Evolutionary conservation across 2,888 invertebrate genomes (phyloP), one percentile per base, ranked within the genome.

Genomic region (Theretra japonica): DNA sequence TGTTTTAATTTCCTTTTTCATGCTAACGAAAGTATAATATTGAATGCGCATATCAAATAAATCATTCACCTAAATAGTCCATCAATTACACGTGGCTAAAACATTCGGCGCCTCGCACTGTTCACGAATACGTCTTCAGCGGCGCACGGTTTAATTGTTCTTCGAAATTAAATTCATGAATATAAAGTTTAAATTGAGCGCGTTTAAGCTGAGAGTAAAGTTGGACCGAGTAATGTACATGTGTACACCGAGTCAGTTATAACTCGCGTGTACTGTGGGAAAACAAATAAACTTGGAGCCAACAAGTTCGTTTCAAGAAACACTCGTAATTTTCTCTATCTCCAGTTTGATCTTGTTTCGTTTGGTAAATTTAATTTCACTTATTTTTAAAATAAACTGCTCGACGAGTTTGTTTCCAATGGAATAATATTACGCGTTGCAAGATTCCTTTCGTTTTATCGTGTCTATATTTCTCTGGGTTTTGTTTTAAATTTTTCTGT

Each of bases 141-240:
- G 25, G 71, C 68, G 69, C 56, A 76, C 70, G 59, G 53, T 73
- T 73, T 73, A 73, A 73, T 73, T 73, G 70, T 73, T 75, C 74
- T 72, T 71, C 68, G 71, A 70, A 71, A 80, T 80, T 79, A 80
- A 83, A 81, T 80, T 76, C 77, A 80, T 80, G 77, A 81, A 82
- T 79, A 80, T 76, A 80, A 82, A 84, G 77, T 84, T 85, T 79
- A 83, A 81, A 83, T 84, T 83, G 83, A 75, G 77, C 78, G 74
- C 76, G 80, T 81, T 84, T 79, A 82, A 83, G 81, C 83, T 83
- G 57, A 74, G 72, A 69, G 73, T 75, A 69, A 80, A 83, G 83
- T 83, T 82, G 70, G 62, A 70, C 69, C 74, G 75, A 79, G 78
- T 76, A 81, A 79, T 48, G 70, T 75, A 74, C 74, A 75, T 74